Base-by-base conservation (phyloP, 2,797 vertebrate genomes). In the Rachycentron canadum region DNA sequence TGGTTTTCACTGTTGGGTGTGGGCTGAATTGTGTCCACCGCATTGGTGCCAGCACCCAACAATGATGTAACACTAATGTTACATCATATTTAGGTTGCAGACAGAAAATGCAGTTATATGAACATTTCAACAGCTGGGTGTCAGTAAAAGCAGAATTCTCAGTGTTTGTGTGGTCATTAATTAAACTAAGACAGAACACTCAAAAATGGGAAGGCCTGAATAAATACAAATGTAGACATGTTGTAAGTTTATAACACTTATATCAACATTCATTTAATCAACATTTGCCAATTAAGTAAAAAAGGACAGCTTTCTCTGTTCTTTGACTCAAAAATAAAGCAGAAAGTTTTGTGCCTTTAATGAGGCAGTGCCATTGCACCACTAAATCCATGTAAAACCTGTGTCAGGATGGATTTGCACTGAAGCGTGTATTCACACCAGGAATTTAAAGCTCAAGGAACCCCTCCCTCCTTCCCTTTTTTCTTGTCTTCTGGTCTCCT, bases 381-480 rank as follows among this genome's bases (percentile, higher is more conserved):
- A 97, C 96, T 95, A 92, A 93, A 96, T 95, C 95, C 96, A 96
- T 97, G 97, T 97, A 96, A 95, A 93, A 83, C 89, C 87, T 92
- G 91, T 95, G 94, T 91, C 84, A 68, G 91, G 55, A 85, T 93
- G 87, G 90, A 91, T 92, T 93, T 93, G 87, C 83, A 88, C 75
- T 92, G 84, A 93, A 91, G 82, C 71, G 79, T 91, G 77, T 92
- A 83, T 89, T 87, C 75, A 79, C 75, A 88, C 81, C 79, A 85
- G 88, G 85, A 94, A 86, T 84, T 57, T 73, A 50, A 17, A 89
- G 91, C 94, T 96, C 94, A 97, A 92, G 96, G 94, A 95, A 93
- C 88, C 90, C 93, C 89, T 86, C 93, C 93, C 74, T 88, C 94
- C 87, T 91, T 82, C 91, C 87, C 90, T 92, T 91, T 93, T 85